A percentile compares a stretch with the other conserved stretches of the same genome.
Conservation (phyloP, 1,140 invertebrate genomes). For the Drosophila murphyi region DNA sequence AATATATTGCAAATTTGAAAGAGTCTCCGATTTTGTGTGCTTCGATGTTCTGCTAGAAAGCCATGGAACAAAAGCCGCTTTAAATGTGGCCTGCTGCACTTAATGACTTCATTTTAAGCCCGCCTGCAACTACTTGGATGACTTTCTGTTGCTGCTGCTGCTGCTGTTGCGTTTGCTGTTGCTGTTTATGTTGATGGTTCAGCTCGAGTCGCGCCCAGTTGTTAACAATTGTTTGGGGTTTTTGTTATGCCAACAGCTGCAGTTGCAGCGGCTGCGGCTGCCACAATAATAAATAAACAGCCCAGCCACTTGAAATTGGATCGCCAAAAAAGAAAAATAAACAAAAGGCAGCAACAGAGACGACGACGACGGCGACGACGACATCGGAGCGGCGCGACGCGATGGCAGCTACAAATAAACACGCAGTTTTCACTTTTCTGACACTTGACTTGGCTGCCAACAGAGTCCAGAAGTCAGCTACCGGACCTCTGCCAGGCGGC, state of each 20-base stretch:
- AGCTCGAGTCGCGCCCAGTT: slow-evolving; percentile 58
- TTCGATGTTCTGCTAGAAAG: slow-evolving; percentile 8
- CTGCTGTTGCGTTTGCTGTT: slow-evolving; percentile 20
- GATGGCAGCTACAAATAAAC: slow-evolving; percentile 49
- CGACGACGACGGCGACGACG: slow-evolving; percentile 17
- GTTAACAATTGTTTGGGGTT: slow-evolving; percentile 67
- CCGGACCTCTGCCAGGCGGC: slow-evolving; percentile 22
- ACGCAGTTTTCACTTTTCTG: slow-evolving; percentile 78
- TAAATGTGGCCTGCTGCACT: neutral
- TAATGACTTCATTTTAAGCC: slow-evolving; percentile 34
- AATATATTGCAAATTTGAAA: neutral
- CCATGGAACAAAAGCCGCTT: neutral
- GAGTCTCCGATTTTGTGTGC: neutral
- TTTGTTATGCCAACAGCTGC: slow-evolving; percentile 80
- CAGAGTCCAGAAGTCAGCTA: slow-evolving; percentile 57
- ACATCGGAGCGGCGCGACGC: slow-evolving; percentile 23
- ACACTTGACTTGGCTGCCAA: slow-evolving; percentile 73
- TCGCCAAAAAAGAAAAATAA: slow-evolving; percentile 80
- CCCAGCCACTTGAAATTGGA: slow-evolving; percentile 77
- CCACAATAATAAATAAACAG: slow-evolving; percentile 75
- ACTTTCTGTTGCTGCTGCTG: slow-evolving; percentile 43
- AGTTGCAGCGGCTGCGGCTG: slow-evolving; percentile 38
- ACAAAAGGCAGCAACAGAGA: slow-evolving; percentile 40
- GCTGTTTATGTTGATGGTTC: slow-evolving; percentile 36
- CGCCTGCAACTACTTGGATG: slow-evolving; percentile 46